Evolutionary conservation across 2,797 vertebrate species (phyloP), one percentile per base, ranked within the genome.

Genomic region (Psittacula echo): DNA sequence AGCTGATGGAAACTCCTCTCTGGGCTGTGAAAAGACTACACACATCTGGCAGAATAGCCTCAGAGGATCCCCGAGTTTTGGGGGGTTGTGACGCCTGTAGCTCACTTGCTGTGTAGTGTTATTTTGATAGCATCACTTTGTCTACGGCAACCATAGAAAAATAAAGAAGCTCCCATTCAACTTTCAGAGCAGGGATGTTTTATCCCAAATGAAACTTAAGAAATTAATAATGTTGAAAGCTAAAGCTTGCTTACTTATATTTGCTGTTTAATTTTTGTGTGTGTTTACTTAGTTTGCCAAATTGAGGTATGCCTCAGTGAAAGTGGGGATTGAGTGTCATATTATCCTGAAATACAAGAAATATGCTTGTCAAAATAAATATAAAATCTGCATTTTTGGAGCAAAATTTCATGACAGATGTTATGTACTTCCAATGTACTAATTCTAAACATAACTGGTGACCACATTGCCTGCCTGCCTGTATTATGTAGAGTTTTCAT

Each of bases 391-490:
- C 7, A 37, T 77, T 87, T 93, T 75, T 54, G 0, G 1, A 91
- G 45, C 19, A 93, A 91, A 95, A 77, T 92, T 89, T 92, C 53
- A 75, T n/a, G 27, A 89, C 88, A 96, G 87, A 92, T 92, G 82
- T 64, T 89, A 72, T 75, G 72, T 70, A 61, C 86, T 95, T 89
- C 71, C 41, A 1, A 1, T 79, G 41, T 50, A 66, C 56, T 89
- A 91, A 83, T 93, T 89, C 75, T 91, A 83, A 95, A 85, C 48
- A 65, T 89, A 64, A 85, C 54, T 85, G 29, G 41, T 79, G 60
- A 64, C 74, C 78, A 83, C 58, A 53, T 68, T 76, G 92, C 51
- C 64, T 82, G 77, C 54, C 72, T 11, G 8, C 44, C 44, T 6
- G 2, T 80, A 44, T 81, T 89, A 70, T 87, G 41, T 20, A 75